Conservation (phyloP, 2,888 invertebrate species). For the Lymantria dispar region DNA sequence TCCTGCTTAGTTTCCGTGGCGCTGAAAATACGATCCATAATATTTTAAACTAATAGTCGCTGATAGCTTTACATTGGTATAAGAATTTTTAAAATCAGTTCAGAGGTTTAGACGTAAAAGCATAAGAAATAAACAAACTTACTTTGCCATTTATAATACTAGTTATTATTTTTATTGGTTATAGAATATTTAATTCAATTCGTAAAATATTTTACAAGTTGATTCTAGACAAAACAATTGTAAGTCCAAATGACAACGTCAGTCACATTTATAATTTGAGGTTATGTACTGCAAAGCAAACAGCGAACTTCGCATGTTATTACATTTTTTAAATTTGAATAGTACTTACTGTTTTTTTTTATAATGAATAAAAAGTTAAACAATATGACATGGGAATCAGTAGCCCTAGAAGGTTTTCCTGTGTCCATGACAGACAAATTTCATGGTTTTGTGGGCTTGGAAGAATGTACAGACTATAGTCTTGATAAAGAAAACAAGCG, state of each 20-base stretch:
- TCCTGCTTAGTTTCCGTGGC: no score
- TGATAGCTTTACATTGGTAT: no score
- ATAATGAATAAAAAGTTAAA: constrained; percentile 67
- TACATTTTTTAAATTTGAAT: not conserved
- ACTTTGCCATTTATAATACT: no score
- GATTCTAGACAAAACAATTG: no score
- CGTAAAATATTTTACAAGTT: no score
- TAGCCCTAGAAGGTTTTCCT: constrained; percentile 83
- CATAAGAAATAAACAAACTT: no score
- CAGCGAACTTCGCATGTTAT: not conserved
- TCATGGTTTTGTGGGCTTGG: constrained; percentile 89
- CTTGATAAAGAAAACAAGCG: constrained; percentile 67
- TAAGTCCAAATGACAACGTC: constrained; percentile 6
- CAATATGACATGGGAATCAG: constrained; percentile 83
- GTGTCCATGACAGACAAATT: constrained; percentile 64
- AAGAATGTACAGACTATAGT: constrained; percentile 88
- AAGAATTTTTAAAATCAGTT: no score
- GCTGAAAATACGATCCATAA: no score
- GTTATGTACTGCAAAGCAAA: constrained; percentile 16
- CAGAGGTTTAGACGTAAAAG: no score
- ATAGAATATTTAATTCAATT: no score
- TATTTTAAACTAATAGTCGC: no score
- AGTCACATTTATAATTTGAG: constrained; percentile 28
- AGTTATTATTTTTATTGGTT: no score
- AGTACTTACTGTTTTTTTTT: not conserved